These are phyloP conservation scores for Caenorhabditis becei DNA, from an alignment of 2,888 invertebrate genomes.

Conservation along the genomic window DNA sequence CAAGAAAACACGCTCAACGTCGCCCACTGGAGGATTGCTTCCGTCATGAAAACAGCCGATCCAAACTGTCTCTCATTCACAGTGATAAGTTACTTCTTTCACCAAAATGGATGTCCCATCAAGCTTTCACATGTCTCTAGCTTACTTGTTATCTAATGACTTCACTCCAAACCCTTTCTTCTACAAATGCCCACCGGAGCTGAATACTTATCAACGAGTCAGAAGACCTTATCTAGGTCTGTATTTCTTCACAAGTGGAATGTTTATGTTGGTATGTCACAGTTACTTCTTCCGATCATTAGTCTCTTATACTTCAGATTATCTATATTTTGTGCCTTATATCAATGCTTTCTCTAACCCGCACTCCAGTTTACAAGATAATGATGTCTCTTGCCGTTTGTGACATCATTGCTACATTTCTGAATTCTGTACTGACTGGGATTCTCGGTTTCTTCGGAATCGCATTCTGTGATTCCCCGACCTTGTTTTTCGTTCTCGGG, in stretches of 20 bases:
- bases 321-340: slow-evolving; percentile 1
- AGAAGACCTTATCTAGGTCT: background rate
- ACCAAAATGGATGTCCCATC: background rate
- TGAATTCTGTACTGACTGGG: background rate
- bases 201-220: no score
- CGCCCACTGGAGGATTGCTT: no score
- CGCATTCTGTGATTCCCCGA: slow-evolving; percentile 6
- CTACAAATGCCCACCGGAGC: no score
- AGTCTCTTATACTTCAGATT: background rate
- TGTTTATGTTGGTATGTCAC: background rate
- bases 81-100: no score
- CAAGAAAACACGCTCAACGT: no score
- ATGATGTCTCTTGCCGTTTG: background rate
- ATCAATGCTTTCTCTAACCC: background rate
- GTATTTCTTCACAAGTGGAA: background rate
- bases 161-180: slow-evolving; percentile 8
- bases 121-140: slow-evolving; percentile 9
- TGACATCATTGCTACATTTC: background rate
- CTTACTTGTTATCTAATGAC: slow-evolving; percentile 13
- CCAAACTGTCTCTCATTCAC: no score
- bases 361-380: slow-evolving; percentile 8
- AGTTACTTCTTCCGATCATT: background rate
- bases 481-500: slow-evolving; percentile 1
- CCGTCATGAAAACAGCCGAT: no score
- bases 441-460: slow-evolving; percentile 1